These are phyloP conservation scores for Eupsittula cactorum DNA, from an alignment of 2,113 vertebrate genomes.

Conservation along the genomic window DNA sequence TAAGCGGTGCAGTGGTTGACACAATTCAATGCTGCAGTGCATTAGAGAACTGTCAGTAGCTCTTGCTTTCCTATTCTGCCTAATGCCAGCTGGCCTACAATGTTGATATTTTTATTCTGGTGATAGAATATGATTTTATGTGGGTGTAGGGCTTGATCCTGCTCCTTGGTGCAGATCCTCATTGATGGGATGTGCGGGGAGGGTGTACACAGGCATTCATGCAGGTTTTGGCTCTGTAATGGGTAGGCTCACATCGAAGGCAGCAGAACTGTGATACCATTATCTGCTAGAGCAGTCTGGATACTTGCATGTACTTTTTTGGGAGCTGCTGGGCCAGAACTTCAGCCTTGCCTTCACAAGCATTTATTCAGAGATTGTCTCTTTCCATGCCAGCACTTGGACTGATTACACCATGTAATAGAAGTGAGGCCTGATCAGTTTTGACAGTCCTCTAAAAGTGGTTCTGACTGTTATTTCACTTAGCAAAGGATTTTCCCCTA, in stretches of 20 bases:
- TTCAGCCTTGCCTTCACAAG: neutral
- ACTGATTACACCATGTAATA: neutral
- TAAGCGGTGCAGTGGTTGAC: neutral
- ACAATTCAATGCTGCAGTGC: constrained; percentile 4
- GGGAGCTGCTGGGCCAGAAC: neutral
- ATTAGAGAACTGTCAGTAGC: constrained; percentile 9
- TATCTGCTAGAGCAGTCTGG: neutral
- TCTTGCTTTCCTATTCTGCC: neutral
- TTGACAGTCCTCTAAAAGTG: neutral
- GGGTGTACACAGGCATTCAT: too few relatives aligned
- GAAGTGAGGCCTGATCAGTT: neutral
- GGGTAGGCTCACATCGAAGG: neutral
- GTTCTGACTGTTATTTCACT: neutral
- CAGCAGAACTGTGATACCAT: neutral
- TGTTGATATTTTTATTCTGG: neutral
- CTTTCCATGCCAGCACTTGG: neutral
- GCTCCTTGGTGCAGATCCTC: neutral
- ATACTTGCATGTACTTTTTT: neutral
- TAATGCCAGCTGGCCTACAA: constrained; percentile 29
- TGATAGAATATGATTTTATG: neutral
- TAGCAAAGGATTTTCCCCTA: neutral
- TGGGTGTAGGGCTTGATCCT: neutral
- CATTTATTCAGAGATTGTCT: neutral
- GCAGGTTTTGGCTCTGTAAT: neutral
- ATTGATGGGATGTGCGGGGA: neutral